phyloP scores from a whole-genome alignment of 2,797 vertebrate genomes.

The Pyrocephalus nanus region DNA sequence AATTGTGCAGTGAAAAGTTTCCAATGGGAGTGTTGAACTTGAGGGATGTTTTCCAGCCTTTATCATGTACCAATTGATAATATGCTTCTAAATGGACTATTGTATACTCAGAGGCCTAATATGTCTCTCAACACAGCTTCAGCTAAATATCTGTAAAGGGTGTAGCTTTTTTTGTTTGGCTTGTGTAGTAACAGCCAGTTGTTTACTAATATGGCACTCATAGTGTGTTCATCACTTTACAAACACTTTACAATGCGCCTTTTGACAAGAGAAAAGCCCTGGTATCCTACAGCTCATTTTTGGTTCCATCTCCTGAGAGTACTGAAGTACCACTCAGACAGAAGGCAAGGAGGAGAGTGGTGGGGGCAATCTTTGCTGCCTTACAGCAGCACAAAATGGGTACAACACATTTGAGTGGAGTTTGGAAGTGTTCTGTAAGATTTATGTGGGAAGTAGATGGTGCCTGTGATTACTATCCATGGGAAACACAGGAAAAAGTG shows the following conservation, averaged over 20 bases:
- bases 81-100: not conserved
- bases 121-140: not conserved
- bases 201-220: not conserved
- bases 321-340: not conserved
- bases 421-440: not conserved
- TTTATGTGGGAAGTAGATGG: not conserved
- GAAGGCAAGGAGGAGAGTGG: not conserved
- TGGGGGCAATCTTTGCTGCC: not conserved
- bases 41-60: not conserved
- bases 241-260: not conserved
- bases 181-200: not conserved
- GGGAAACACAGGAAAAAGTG: not conserved
- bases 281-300: not conserved
- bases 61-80: not conserved
- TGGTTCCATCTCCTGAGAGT: not conserved
- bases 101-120: not conserved
- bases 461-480: not conserved
- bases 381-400: not conserved
- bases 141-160: not conserved
- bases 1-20: not conserved
- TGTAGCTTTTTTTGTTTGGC: not conserved
- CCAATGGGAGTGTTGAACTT: not conserved
- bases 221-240: not conserved
- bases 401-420: not conserved
- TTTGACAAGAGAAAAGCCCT: not conserved